A percentile compares a stretch with the other conserved stretches of the same genome.
phyloP scores from a whole-genome alignment of 2,888 invertebrate species.

The Apodemia duryi region DNA sequence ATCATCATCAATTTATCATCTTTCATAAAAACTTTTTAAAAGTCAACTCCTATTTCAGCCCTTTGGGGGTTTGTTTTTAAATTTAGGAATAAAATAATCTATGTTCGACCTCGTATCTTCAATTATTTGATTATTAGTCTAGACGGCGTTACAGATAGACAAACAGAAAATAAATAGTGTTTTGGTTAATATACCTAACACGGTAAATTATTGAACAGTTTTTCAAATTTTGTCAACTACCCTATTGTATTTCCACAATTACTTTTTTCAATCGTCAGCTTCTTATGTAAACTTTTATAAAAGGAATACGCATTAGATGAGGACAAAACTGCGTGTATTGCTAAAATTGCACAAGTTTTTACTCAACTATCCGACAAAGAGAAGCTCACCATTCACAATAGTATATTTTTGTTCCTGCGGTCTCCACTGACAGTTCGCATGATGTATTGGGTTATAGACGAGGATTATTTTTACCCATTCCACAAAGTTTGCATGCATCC shows the following conservation, averaged over 20 bases:
- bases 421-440: constrained; percentile 73
- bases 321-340: constrained; percentile 56
- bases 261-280: not conserved
- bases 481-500: constrained; percentile 76
- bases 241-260: not conserved
- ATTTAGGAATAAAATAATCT: too few relatives aligned
- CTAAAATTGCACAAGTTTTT: constrained; percentile 74
- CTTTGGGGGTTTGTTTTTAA: too few relatives aligned
- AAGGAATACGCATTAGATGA: constrained; percentile 22
- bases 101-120: too few relatives aligned
- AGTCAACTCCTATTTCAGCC: too few relatives aligned
- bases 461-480: constrained; percentile 78
- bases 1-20: too few relatives aligned
- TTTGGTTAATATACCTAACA: too few relatives aligned
- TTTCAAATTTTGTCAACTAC: too few relatives aligned
- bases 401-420: constrained; percentile 77
- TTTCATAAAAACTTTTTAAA: too few relatives aligned
- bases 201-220: too few relatives aligned
- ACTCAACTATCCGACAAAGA: constrained; percentile 69
- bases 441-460: constrained; percentile 72
- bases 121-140: too few relatives aligned
- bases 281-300: not conserved
- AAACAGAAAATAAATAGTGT: too few relatives aligned
- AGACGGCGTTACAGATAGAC: too few relatives aligned
- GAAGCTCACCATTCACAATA: constrained; percentile 57